These are phyloP conservation scores for Echinometra lucunter DNA, from an alignment of 53 echinoderm and acorn worm genomes.

Conservation along the genomic window DNA sequence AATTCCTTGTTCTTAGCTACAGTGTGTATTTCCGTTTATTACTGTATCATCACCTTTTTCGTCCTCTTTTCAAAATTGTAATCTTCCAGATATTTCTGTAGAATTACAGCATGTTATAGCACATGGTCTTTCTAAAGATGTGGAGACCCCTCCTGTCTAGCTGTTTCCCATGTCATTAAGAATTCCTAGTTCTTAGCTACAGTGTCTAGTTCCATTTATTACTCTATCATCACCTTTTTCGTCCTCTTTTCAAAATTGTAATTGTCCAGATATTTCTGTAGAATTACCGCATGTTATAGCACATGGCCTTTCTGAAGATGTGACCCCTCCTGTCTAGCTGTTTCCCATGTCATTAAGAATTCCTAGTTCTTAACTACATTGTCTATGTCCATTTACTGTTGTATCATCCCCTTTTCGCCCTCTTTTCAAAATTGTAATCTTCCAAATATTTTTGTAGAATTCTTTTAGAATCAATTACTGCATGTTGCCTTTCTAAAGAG, in stretches of 20 bases:
- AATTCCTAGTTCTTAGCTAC: background rate
- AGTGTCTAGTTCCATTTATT: background rate
- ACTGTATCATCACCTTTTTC: background rate
- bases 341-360: background rate
- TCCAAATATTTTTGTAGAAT: background rate
- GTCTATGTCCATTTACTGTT: background rate
- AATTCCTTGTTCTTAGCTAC: background rate
- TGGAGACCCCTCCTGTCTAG: too few species aligned
- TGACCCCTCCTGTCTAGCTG: too few species aligned
- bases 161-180: background rate
- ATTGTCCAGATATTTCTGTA: background rate
- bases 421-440: background rate
- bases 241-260: background rate
- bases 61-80: background rate
- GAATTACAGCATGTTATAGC: background rate
- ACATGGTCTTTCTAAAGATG: too few species aligned
- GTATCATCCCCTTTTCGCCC: background rate
- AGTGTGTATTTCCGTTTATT: background rate
- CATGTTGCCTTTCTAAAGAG: too few species aligned
- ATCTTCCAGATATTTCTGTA: background rate
- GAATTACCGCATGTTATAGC: background rate
- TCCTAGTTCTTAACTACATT: background rate
- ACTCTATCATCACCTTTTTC: background rate
- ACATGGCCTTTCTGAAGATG: too few species aligned
- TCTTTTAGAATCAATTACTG: too few species aligned